Evolutionary conservation across 2,888 invertebrate genomes (phyloP).

Genomic region (Cabera pusaria): DNA sequence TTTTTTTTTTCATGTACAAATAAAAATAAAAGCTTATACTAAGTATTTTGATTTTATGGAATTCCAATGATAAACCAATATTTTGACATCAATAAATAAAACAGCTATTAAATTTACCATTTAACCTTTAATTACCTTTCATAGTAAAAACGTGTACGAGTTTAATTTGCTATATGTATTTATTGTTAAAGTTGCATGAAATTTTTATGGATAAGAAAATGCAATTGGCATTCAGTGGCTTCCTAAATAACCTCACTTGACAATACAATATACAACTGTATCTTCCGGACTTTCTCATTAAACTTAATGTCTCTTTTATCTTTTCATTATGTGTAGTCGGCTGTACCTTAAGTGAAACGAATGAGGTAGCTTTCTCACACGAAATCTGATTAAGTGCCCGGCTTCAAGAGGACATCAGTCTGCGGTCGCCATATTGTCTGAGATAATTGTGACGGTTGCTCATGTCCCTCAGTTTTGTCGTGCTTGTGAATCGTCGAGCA

Average conservation of each 20-base stretch:
- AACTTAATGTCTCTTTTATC: slow-evolving; percentile 27
- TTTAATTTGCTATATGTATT: too few species aligned
- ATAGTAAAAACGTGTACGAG: too few species aligned
- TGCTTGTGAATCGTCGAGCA: background rate
- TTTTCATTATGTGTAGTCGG: slow-evolving; percentile 28
- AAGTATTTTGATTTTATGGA: too few species aligned
- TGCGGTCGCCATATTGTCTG: slow-evolving; percentile 34
- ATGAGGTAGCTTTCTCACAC: slow-evolving; percentile 33
- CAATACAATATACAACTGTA: background rate
- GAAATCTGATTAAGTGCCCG: slow-evolving; percentile 39
- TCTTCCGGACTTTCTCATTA: slow-evolving; percentile 12
- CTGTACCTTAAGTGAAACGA: slow-evolving; percentile 32
- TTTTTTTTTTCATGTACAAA: too few species aligned
- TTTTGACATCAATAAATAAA: too few species aligned
- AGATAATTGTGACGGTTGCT: slow-evolving; percentile 35
- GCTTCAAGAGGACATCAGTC: slow-evolving; percentile 35
- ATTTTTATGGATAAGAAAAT: too few species aligned
- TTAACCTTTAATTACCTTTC: too few species aligned
- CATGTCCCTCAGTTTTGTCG: slow-evolving; percentile 29
- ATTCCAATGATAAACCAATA: too few species aligned
- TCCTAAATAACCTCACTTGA: background rate
- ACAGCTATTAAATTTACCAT: too few species aligned
- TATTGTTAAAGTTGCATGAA: too few species aligned
- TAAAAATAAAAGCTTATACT: too few species aligned
- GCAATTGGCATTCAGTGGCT: too few species aligned